These are phyloP conservation scores for Protophormia terraenovae DNA, from an alignment of 2,888 invertebrate species.

Conservation along the genomic window DNA sequence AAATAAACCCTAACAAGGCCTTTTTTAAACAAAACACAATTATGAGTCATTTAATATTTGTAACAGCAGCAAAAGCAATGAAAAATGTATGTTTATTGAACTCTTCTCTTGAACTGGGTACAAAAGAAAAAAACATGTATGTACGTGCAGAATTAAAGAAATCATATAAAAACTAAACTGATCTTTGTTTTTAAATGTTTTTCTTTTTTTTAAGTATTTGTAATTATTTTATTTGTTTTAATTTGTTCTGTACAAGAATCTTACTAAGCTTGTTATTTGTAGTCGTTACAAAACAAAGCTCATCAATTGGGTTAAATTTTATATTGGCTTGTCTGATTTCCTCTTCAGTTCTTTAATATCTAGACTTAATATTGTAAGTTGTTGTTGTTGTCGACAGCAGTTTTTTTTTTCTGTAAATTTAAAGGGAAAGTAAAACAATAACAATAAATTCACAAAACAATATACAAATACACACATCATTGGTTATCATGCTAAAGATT, in stretches of 20 bases:
- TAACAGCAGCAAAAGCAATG: not conserved
- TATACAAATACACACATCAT: constrained; percentile 30
- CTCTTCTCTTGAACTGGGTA: not conserved
- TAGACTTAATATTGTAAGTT: constrained; percentile 45
- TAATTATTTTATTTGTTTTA: constrained; percentile 9
- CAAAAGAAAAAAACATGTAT: constrained; percentile 1
- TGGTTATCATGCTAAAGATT: not conserved
- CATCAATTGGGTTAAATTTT: constrained; percentile 5
- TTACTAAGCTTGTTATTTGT: not conserved
- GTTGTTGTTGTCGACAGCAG: not conserved
- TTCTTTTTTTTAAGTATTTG: not conserved
- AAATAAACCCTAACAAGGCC: constrained; percentile 14
- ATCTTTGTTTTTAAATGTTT: constrained; percentile 2
- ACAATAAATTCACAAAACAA: constrained; percentile 13
- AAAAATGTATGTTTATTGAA: constrained; percentile 31
- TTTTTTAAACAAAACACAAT: not conserved
- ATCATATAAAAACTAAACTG: constrained; percentile 29
- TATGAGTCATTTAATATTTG: constrained; percentile 58
- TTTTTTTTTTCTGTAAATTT: not conserved
- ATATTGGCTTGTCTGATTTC: not conserved
- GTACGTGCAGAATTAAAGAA: constrained; percentile 33
- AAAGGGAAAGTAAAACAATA: constrained; percentile 44
- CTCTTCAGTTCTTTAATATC: not conserved
- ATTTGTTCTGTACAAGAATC: not conserved
- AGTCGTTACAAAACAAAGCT: not conserved